phyloP scores from a whole-genome alignment of 2,888 invertebrate species.

The Odontomyia ornata region DNA sequence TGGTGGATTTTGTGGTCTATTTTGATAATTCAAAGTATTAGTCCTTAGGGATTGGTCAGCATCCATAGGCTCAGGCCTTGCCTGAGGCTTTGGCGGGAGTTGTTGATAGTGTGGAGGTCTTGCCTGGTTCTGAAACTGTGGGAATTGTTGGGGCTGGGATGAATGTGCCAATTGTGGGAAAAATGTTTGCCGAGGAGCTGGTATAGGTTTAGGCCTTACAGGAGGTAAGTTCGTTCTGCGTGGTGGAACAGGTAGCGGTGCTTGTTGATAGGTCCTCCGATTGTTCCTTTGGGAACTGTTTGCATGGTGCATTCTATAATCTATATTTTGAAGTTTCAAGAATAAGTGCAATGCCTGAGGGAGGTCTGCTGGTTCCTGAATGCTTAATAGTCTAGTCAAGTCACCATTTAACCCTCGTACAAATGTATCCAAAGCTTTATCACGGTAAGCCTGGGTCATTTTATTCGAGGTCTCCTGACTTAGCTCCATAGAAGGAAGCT shows the following conservation, averaged over 20 bases:
- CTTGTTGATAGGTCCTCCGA: neutral
- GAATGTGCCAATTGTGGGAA: neutral
- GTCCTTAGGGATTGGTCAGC: neutral
- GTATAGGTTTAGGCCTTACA: neutral
- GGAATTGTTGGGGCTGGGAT: neutral
- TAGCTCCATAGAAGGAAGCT: slow-evolving; percentile 39
- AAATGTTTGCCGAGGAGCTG: neutral
- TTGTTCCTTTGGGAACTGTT: neutral
- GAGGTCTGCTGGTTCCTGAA: slow-evolving; percentile 42
- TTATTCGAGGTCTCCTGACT: slow-evolving; percentile 18
- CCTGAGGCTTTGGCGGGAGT: neutral
- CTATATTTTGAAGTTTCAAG: slow-evolving; percentile 21
- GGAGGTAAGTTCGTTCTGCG: neutral
- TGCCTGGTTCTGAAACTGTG: neutral
- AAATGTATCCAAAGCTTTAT: slow-evolving; percentile 47
- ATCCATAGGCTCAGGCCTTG: neutral
- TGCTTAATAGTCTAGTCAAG: slow-evolving; percentile 30
- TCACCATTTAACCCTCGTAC: slow-evolving; percentile 41
- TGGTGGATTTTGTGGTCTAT: neutral
- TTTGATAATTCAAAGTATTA: neutral
- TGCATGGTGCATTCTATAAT: slow-evolving; percentile 42
- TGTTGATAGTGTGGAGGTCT: neutral
- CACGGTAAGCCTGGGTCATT: slow-evolving; percentile 38
- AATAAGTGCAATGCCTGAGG: slow-evolving; percentile 42
- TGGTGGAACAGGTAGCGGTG: neutral